Conservation (phyloP, 2,797 vertebrate genomes). For the Fringilla coelebs region DNA sequence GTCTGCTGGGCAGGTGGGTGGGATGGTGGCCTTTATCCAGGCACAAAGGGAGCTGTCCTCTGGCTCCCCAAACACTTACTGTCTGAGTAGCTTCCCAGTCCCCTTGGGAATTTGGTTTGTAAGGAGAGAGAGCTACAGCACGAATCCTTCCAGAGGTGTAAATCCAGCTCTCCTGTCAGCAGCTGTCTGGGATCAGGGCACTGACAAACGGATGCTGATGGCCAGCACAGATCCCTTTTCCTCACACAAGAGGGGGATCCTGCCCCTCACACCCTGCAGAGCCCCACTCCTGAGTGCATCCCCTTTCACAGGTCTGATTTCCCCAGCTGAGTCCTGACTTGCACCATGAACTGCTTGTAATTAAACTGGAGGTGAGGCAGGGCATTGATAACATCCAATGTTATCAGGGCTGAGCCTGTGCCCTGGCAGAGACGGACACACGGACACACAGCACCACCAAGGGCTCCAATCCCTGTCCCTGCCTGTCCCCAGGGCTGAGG, state of each 20-base stretch:
- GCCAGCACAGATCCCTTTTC: neutral
- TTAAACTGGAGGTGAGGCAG: neutral
- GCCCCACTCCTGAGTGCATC: neutral
- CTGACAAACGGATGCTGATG: neutral
- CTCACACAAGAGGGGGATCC: neutral
- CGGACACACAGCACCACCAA: rapidly evolving
- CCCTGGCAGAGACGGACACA: neutral
- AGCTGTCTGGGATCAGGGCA: neutral
- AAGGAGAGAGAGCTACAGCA: neutral
- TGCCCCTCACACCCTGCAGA: neutral
- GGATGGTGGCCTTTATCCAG: neutral
- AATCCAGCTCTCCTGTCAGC: neutral
- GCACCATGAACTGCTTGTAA: neutral
- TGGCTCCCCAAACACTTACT: neutral
- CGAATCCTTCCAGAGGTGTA: neutral
- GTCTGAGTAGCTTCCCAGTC: neutral
- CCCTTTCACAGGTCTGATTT: conserved; percentile 17
- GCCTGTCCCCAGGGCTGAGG: neutral
- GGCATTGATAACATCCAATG: neutral
- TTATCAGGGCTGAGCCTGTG: too few relatives aligned
- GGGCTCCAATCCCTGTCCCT: neutral
- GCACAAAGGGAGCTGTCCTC: neutral
- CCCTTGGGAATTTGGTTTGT: neutral
- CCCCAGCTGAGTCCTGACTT: neutral
- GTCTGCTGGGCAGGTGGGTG: neutral